Evolutionary conservation across 2,113 vertebrate species (phyloP), one percentile per base, ranked within the genome.

Genomic region (Saguinus midas): DNA sequence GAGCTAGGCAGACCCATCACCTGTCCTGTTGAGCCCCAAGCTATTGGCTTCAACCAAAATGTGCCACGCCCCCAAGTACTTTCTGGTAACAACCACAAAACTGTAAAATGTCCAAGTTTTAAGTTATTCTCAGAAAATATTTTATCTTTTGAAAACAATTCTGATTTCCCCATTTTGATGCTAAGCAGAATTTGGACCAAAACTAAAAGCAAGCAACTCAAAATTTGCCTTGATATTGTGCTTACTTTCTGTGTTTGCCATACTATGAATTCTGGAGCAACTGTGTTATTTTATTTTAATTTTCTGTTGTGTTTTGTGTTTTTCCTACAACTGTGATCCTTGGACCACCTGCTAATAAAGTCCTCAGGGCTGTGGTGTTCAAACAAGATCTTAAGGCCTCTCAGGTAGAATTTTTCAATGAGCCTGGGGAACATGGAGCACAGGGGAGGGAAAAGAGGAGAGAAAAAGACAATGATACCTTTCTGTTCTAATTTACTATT

Each of bases 11-110:
- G 61, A 29, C 61, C 61, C 61, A 64, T 64, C 61, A 64, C 1
- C 27, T 16, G 0, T 27, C 9, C 8, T 20, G 5, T 0, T n/a
- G 66, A 5, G 73, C 27, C 8, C 2, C 12, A 35, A 55, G 68
- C 58, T 48, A 2, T 1, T 35, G 29, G 37, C 37, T 18, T 55
- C 27, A 18, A 3, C 13, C 23, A 40, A 7, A 45, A 17, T 2
- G 8, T 7, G 11, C 37, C 3, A 21, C 35, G 50, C 72, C 25
- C 14, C n/a, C 8, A 16, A 14, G 25, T 17, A 1, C 3, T 0
- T 3, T 37, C 10, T 48, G 37, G 9, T 16, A 45, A 45, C 29
- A 43, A 32, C 84, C 58, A 50, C 45, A 32, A 45, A 78, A 37
- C 61, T 61, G 13, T 23, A 55, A 48, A 8, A n/a, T 0, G 25